Percentiles rank a stretch among this genome's conserved stretches.
These are phyloP conservation scores for Ptiloglossa arizonensis DNA, from an alignment of 1,140 invertebrate species.

Conservation along the genomic window DNA sequence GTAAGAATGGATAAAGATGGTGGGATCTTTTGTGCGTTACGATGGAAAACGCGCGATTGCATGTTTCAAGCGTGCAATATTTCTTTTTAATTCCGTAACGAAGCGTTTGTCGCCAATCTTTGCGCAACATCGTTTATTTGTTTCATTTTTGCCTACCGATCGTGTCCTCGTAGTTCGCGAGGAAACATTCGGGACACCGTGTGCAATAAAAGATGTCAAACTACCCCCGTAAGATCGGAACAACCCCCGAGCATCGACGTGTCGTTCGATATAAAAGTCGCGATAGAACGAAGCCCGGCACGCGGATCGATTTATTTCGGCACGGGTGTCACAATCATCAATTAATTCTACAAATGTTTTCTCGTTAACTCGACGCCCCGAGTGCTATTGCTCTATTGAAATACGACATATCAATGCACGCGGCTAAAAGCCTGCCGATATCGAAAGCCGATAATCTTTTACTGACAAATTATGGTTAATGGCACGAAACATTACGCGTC, in stretches of 20 bases:
- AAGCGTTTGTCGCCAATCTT: too few relatives aligned
- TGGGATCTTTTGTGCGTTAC: too few relatives aligned
- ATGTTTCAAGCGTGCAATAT: too few relatives aligned
- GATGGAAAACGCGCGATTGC: too few relatives aligned
- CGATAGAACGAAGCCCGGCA: background rate
- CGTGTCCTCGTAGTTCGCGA: too few relatives aligned
- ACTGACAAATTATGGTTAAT: conserved; percentile 53
- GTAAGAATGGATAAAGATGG: too few relatives aligned
- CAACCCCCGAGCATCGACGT: background rate
- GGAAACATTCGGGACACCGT: too few relatives aligned
- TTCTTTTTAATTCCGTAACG: too few relatives aligned
- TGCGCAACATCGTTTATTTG: too few relatives aligned
- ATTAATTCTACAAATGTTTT: conserved; percentile 55
- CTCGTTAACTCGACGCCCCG: conserved; percentile 39
- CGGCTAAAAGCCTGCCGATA: conserved; percentile 46
- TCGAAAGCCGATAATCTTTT: conserved; percentile 48
- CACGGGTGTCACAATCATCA: conserved; percentile 42
- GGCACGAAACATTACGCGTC: conserved; percentile 34
- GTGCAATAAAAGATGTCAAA: too few relatives aligned
- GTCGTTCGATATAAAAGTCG: background rate
- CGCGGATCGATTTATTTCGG: conserved; percentile 43
- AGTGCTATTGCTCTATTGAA: conserved; percentile 44
- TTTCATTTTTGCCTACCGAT: too few relatives aligned
- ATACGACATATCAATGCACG: conserved; percentile 50
- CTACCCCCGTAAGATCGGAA: too few relatives aligned